phyloP scores from a whole-genome alignment of 2,888 invertebrate species.

The Metalampra italica region DNA sequence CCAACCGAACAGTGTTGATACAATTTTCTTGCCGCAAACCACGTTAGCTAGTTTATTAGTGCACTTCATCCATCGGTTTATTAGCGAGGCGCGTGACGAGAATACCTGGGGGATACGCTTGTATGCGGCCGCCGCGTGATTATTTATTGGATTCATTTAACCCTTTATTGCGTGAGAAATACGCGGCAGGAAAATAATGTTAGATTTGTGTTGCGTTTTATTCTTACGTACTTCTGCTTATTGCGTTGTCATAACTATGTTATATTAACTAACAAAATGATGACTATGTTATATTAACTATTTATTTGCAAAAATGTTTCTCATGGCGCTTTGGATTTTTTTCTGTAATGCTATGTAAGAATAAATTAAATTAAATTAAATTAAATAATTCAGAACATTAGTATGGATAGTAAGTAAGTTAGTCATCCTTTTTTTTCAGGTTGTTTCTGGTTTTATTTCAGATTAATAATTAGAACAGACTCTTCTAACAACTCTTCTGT shows the following conservation, averaged over 20 bases:
- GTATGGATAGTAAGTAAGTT: conserved; percentile 5
- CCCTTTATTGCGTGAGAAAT: conserved; percentile 37
- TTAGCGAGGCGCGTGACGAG: conserved; percentile 61
- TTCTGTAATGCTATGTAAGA: too few relatives aligned
- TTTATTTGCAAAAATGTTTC: too few relatives aligned
- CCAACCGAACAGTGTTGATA: not conserved
- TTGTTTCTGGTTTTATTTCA: too few relatives aligned
- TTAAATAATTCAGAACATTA: too few relatives aligned
- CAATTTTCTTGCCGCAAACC: not conserved
- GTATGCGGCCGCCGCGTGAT: conserved; percentile 33
- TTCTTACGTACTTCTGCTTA: not conserved
- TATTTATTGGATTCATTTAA: conserved; percentile 56
- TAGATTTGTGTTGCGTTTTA: not conserved
- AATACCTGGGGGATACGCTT: conserved; percentile 40
- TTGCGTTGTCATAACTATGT: too few relatives aligned
- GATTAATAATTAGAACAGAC: too few relatives aligned
- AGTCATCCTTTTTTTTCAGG: too few relatives aligned
- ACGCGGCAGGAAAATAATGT: not conserved
- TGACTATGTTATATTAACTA: too few relatives aligned
- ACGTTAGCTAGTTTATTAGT: conserved; percentile 11
- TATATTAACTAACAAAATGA: too few relatives aligned
- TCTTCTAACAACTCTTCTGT: too few relatives aligned
- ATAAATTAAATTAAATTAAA: too few relatives aligned
- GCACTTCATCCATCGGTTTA: conserved; percentile 66
- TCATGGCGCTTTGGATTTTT: too few relatives aligned